phyloP scores from a whole-genome alignment of 2,113 vertebrate species.

The Struthidea cinerea region DNA sequence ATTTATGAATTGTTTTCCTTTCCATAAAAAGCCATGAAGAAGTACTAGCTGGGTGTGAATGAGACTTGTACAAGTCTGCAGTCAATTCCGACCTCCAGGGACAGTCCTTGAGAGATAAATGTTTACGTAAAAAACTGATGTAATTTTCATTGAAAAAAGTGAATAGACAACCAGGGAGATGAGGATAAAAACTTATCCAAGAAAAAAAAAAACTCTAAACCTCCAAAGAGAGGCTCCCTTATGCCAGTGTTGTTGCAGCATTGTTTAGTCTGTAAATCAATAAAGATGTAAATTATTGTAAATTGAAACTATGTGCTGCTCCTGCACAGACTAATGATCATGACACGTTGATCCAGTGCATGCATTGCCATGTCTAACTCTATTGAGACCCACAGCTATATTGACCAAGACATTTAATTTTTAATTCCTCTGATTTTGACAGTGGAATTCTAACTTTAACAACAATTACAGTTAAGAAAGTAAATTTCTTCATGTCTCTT shows the following conservation, averaged over 20 bases:
- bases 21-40: not conserved
- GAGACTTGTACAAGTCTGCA: not conserved
- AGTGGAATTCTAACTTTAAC: not conserved
- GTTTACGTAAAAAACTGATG: not conserved
- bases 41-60: not conserved
- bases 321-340: not conserved
- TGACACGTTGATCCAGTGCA: not conserved
- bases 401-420: not conserved
- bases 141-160: not conserved
- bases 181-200: not conserved
- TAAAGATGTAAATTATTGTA: not conserved
- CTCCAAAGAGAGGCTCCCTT: not conserved
- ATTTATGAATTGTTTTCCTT: not conserved
- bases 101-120: not conserved
- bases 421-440: not conserved
- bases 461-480: not conserved
- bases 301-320: not conserved
- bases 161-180: not conserved
- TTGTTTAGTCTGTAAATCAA: not conserved
- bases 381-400: not conserved
- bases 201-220: not conserved
- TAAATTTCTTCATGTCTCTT: not conserved
- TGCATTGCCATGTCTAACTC: not conserved
- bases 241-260: not conserved
- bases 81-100: not conserved